Evolutionary conservation across 30 jellyfish, hydroid and myxozoan genomes (phyloP), one percentile per base, ranked within the genome.

Genomic region (Aurelia sp.): DNA sequence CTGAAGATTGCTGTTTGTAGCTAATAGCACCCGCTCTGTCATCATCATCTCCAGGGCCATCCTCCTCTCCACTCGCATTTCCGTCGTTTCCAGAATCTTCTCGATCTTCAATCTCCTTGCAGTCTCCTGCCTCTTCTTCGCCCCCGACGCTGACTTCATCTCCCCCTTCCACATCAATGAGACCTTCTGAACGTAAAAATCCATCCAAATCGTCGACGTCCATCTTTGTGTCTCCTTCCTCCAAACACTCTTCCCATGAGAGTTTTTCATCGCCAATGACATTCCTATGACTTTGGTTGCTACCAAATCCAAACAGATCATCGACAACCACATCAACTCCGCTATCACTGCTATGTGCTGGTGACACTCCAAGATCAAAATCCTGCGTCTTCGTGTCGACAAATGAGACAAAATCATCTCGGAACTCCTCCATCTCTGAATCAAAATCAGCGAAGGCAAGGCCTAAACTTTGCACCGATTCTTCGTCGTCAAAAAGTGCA

Each of bases 261-360:
- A n/a, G n/a, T 48, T 51, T 44, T 44, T 13, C 55, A 7, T 44
- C 82, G 55, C 55, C 55, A 5, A 13, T 44, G 15, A 44, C 15
- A 2, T 44, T 44, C 3, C 55, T 9, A n/a, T n/a, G n/a, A n/a
- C n/a, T n/a, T n/a, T n/a, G n/a, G n/a, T n/a, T n/a, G n/a, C n/a
- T n/a, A 8, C 9, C 55, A 4, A 44, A 44, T 44, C 55, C 55
- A 5, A 44, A 44, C 55, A 38, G 16, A 64, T 64, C 75, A n/a
- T 64, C 18, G 38, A 41, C 79, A 20, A 64, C 35, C 10, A 79
- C 41, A 70, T 68, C 97, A 15, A 88, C 88, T 18, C 97, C 97
- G 40, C 97, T 88, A 64, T 88, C 97, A n/a, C 82, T 51, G 68
- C 97, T 88, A 82, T 78, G 88, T 27, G 92, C 18, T 21, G 97